Evolutionary conservation across 2,113 vertebrate species (phyloP), one percentile per base, ranked within the genome.

Genomic region (Eudorcas thomsonii): DNA sequence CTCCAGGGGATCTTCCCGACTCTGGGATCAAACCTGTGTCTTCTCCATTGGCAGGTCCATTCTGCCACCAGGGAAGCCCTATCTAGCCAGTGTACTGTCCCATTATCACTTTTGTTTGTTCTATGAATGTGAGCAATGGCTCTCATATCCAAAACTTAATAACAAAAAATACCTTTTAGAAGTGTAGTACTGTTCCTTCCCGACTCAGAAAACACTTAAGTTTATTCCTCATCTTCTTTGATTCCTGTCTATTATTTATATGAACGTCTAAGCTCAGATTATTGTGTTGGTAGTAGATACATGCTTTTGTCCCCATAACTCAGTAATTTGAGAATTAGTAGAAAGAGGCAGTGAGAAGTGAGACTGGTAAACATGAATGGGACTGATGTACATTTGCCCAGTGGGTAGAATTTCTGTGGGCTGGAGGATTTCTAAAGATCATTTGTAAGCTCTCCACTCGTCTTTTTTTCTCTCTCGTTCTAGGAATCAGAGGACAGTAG

Each of bases 401-500:
- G 7, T 60, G 23, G 3, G 21, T 92, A 43, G 84, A 88, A 88
- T 74, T 98, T 62, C 71, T 85, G 48, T 59, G 82, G 7, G 45
- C 52, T 59, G 74, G 52, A 25, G 25, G 39, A 50, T 89, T 98
- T 98, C 96, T 60, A 74, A 93, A 96, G 60, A 89, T 83, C 30
- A 25, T 94, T 83, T 95, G 36, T 26, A 81, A 74, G n/a, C 55
- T 45, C 21, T 93, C 93, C 12, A 48, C 10, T 74, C 9, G 4
- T 39, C 21, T 6, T 48, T 96, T 52, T 87, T 96, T 94, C 52
- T 90, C 23, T 4, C n/a, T 94, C 81, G 36, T 96, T 74, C 26
- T 78, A 25, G 36, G 43, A 81, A 57, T 88, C 16, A 50, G 55
- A 97, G 50, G 87, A 92, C 50, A 92, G 43, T 81, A 74, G n/a